These are phyloP conservation scores for Epinephelus moara DNA, from an alignment of 2,113 vertebrate genomes.

Conservation along the genomic window DNA sequence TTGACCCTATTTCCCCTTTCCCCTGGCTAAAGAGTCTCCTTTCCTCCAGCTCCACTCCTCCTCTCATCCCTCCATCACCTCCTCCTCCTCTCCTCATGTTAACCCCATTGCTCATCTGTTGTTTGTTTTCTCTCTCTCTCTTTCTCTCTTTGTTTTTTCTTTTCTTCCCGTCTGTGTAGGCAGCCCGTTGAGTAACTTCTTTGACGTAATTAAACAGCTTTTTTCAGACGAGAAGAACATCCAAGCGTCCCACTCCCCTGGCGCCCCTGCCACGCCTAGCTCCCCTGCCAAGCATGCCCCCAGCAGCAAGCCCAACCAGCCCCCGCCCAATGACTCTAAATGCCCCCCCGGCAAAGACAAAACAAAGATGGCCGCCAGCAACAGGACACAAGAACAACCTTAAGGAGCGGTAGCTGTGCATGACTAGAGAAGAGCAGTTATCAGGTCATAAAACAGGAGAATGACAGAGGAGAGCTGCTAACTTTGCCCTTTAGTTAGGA, in stretches of 20 bases:
- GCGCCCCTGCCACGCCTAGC: constrained; percentile 86
- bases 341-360: constrained; percentile 91
- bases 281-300: constrained; percentile 90
- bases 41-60: constrained; percentile 76
- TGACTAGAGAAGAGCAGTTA: constrained; percentile 66
- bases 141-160: constrained; percentile 76
- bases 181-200: constrained; percentile 99
- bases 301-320: constrained; percentile 89
- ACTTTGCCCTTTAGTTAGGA: constrained; percentile 72
- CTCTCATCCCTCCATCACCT: constrained; percentile 82
- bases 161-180: constrained; percentile 87
- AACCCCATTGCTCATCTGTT: constrained; percentile 92
- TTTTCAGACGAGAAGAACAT: constrained; percentile 99
- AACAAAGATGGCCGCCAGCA: constrained; percentile 90
- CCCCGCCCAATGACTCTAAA: constrained; percentile 92
- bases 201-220: constrained; percentile 99
- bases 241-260: constrained; percentile 93
- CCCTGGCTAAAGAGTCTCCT: constrained; percentile 53
- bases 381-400: constrained; percentile 93
- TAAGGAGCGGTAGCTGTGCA: constrained; percentile 84
- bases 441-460: constrained; percentile 41
- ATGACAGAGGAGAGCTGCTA: constrained; percentile 75
- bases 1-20: neutral
- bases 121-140: constrained; percentile 87
- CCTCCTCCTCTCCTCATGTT: constrained; percentile 79